Percentiles rank a stretch among this genome's conserved stretches.
Evolutionary conservation across 2,888 invertebrate genomes (phyloP).

Genomic region (Spodoptera picta): DNA sequence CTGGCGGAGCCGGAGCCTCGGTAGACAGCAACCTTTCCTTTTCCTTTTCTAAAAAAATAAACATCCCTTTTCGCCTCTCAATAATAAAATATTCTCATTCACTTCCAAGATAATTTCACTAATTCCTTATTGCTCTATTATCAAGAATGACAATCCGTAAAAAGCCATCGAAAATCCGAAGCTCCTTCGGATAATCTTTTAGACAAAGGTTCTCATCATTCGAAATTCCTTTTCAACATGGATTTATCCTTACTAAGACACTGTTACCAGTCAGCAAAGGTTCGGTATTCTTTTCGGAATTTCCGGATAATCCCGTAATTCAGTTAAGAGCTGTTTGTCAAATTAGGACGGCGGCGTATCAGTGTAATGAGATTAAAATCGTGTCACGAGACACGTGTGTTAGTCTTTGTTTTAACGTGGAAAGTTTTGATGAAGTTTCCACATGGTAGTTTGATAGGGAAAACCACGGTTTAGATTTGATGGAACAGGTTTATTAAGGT

Average conservation of each 20-base stretch:
- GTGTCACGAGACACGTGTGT: background rate
- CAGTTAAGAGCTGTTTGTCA: conserved; percentile 21
- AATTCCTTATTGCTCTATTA: no score
- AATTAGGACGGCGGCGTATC: conserved; percentile 24
- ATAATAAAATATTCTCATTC: no score
- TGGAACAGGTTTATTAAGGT: no score
- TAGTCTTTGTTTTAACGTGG: no score
- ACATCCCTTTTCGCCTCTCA: no score
- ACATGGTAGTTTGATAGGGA: no score
- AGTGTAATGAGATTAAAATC: conserved; percentile 27
- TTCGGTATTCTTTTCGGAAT: conserved; percentile 24
- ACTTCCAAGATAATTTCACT: no score
- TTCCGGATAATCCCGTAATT: conserved; percentile 37
- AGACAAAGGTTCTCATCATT: conserved; percentile 17
- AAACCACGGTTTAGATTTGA: no score
- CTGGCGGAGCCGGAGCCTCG: no score
- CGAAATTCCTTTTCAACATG: conserved; percentile 24
- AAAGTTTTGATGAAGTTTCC: no score
- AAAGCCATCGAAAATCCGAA: conserved; percentile 8
- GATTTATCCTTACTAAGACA: conserved; percentile 5
- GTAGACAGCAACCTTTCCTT: no score
- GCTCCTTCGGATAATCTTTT: conserved; percentile 24
- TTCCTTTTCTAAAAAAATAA: no score
- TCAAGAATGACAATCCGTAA: background rate
- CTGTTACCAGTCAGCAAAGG: background rate